Conservation (phyloP, 2,888 invertebrate genomes). For the Melikaiella ostensackeni region DNA sequence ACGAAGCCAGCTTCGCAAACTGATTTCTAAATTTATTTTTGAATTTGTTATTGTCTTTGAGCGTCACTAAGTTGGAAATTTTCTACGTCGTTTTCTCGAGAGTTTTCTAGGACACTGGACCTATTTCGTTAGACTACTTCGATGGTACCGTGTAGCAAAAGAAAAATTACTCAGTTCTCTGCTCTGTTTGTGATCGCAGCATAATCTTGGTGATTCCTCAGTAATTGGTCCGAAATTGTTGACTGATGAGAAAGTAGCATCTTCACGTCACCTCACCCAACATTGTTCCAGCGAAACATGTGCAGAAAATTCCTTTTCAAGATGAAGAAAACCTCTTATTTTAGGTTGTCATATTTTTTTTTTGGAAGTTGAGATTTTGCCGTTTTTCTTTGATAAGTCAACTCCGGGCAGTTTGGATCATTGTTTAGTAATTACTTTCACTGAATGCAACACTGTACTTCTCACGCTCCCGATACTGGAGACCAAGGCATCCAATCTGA, state of each 20-base stretch:
- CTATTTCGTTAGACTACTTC: not conserved
- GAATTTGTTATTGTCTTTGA: too few species aligned
- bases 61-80: not conserved
- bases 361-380: not conserved
- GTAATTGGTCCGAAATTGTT: slow-evolving; percentile 47
- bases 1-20: slow-evolving; percentile 22
- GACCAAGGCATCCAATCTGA: slow-evolving; percentile 45
- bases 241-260: slow-evolving; percentile 49
- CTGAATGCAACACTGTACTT: slow-evolving; percentile 43
- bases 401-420: slow-evolving; percentile 41
- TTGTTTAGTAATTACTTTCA: slow-evolving; percentile 40
- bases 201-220: slow-evolving; percentile 41
- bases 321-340: not conserved
- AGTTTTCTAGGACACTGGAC: slow-evolving; percentile 12
- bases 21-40: slow-evolving; percentile 28
- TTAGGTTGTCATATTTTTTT: not conserved
- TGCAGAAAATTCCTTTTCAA: slow-evolving; percentile 1
- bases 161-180: slow-evolving; percentile 33
- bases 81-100: not conserved
- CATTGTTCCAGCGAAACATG: slow-evolving; percentile 62
- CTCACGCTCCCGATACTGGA: slow-evolving; percentile 48
- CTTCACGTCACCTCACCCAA: slow-evolving; percentile 71
- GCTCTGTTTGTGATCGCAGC: slow-evolving; percentile 46
- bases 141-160: not conserved
- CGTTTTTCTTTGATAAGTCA: not conserved